Evolutionary conservation across 2,797 vertebrate genomes (phyloP).

Genomic region (Hypotaenidia okinawae): DNA sequence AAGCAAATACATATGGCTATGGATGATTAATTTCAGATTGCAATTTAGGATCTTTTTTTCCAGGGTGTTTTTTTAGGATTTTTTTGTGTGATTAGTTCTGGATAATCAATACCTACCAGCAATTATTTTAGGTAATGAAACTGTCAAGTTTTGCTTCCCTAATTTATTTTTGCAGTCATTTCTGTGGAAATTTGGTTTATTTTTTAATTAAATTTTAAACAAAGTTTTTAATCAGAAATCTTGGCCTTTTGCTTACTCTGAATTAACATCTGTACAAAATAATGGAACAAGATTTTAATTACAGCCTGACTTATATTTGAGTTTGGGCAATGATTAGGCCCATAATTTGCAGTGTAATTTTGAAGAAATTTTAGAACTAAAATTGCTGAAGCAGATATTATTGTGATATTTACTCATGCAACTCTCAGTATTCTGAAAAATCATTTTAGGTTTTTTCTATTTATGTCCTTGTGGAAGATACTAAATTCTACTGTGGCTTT

Average conservation of each 20-base stretch:
- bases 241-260: neutral
- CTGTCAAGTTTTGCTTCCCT: neutral
- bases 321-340: neutral
- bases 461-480: neutral
- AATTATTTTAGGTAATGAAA: neutral
- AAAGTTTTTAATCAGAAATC: neutral
- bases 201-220: neutral
- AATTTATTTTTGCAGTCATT: neutral
- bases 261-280: neutral
- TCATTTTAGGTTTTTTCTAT: neutral
- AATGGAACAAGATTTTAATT: neutral
- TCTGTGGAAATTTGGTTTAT: neutral
- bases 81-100: neutral
- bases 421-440: neutral
- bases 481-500: neutral
- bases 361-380: neutral
- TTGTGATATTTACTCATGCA: neutral
- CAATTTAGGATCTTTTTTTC: neutral
- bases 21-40: constrained; percentile 26
- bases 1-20: neutral
- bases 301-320: neutral
- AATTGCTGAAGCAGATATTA: neutral
- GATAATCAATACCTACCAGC: constrained; percentile 7
- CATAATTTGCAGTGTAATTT: neutral
- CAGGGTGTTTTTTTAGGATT: neutral